Evolutionary conservation across 2,888 invertebrate species (phyloP).

Genomic region (Lepetodrilus schrolli): DNA sequence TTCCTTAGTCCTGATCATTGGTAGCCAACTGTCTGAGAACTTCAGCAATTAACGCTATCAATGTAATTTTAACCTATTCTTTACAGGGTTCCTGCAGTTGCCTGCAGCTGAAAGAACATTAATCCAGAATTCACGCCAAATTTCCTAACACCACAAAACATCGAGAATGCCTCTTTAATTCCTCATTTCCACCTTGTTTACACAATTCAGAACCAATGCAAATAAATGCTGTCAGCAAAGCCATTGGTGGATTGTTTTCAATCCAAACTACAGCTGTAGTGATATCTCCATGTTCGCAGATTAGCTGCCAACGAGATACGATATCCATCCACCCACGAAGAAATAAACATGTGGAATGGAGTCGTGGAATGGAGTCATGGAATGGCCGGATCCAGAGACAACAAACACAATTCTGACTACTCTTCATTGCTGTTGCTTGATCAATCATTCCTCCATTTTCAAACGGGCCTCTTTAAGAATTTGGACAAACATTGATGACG

Average conservation of each 20-base stretch:
- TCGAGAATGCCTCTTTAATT: background rate
- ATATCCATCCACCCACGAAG: background rate
- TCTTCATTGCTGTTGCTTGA: background rate
- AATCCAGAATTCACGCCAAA: too few species aligned
- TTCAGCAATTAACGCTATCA: too few species aligned
- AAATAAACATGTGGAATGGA: slow-evolving; percentile 25
- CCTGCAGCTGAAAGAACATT: too few species aligned
- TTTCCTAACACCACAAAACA: too few species aligned
- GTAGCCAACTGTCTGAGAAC: too few species aligned
- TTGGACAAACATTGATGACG: background rate
- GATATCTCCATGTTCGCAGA: background rate
- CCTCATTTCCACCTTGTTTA: background rate
- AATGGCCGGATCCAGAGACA: background rate
- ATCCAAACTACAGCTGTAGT: background rate
- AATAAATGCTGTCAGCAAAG: too few species aligned
- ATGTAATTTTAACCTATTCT: too few species aligned
- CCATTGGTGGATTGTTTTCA: background rate
- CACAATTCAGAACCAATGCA: background rate
- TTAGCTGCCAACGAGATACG: background rate
- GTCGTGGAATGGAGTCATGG: background rate
- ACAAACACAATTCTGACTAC: background rate
- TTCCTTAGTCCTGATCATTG: too few species aligned
- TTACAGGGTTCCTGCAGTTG: too few species aligned
- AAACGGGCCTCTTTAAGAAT: background rate
- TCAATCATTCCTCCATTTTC: background rate